Evolutionary conservation across 2,888 invertebrate genomes (phyloP), one percentile per base, ranked within the genome.

Genomic region (Catocala sponsa): DNA sequence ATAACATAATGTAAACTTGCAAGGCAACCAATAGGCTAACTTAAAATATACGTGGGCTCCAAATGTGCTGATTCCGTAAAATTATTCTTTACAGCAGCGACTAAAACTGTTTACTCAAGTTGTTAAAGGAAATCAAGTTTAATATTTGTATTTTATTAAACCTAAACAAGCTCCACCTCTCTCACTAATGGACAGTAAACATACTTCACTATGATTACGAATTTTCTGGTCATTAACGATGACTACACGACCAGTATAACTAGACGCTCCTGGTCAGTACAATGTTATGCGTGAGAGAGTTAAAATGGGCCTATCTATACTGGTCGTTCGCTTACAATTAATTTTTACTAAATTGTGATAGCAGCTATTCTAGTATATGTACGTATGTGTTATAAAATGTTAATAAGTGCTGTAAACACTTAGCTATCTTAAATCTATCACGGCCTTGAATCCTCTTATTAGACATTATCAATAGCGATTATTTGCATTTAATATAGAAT

Each of bases 381-480:
- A 82, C 78, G 82, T 83, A 82, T 82, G 84, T 82, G 82, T 79
- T 81, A 81, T 83, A 86, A 86, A 86, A 86, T 84, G 76, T 83
- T 83, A 78, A 80, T 83, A 83, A 82, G 89, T 89, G 88, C 87
- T 84, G 81, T 76, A 79, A 88, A 89, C 88, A 88, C 86, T 83
- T 82, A 82, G 65, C 76, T 85, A 87, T 68, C 89, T 90, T 91
- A 91, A 38, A 74, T 68, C 88, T 92, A 92, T 91, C 92, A 91
- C 91, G 91, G 91, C 91, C 92, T 84, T 88, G 80, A 85, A 86
- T 84, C 84, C 80, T 85, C 83, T 85, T 85, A 81, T 78, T 83
- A 83, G 75, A 83, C 73, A 74, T 83, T 78, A 76, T 82, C 71
- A 73, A 74, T 74, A 73, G 74, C 70, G 55, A 70, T 74, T 76